phyloP scores from a whole-genome alignment of 2,113 vertebrate genomes.

The Theristicus caerulescens region DNA sequence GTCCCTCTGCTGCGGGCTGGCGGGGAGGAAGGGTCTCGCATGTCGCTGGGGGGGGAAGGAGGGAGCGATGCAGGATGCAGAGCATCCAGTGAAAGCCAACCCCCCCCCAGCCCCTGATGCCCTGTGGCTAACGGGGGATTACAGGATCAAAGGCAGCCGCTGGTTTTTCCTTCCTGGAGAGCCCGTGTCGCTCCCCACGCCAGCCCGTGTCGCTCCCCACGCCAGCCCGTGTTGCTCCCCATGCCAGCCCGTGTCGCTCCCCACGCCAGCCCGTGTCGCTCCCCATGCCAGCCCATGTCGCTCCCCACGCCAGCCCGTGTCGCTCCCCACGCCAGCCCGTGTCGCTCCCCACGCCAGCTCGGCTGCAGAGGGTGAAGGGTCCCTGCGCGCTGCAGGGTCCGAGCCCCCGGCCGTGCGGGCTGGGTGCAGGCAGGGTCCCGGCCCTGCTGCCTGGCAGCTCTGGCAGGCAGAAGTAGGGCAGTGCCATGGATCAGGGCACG shows the following conservation, averaged over 20 bases:
- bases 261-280: no score
- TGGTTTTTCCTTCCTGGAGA: neutral
- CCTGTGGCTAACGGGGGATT: neutral
- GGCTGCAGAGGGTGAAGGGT: fast-evolving
- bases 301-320: no score
- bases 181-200: neutral
- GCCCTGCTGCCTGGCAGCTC: neutral
- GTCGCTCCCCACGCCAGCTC: neutral
- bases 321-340: neutral
- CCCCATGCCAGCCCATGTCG: neutral
- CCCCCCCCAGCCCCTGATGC: neutral
- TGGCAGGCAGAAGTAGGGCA: neutral
- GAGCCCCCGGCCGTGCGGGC: fast-evolving
- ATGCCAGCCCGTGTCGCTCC: no score
- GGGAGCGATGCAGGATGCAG: neutral
- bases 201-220: neutral
- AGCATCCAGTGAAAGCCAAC: neutral
- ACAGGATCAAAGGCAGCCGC: neutral
- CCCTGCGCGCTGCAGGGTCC: fast-evolving
- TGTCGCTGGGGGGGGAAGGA: fast-evolving
- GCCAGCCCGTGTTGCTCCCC: no score
- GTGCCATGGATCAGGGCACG: neutral
- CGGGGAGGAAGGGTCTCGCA: neutral
- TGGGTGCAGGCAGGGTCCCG: neutral
- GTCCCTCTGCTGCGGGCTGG: neutral